Conservation (phyloP, 2,797 vertebrate genomes). For the Megalops cyprinoides region DNA sequence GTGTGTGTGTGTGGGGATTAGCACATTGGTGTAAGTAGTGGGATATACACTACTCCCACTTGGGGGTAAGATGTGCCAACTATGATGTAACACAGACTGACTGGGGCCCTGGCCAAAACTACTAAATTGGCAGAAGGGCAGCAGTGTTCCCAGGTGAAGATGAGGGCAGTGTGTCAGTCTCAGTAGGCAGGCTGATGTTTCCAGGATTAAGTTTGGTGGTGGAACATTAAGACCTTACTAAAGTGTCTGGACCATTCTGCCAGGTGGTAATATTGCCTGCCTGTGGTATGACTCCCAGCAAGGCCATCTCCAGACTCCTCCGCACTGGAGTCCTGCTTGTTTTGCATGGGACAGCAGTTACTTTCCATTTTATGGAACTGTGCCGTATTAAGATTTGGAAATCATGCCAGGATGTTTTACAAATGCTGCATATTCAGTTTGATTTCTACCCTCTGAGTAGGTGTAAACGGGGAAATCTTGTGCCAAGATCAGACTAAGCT, state of each 20-base stretch:
- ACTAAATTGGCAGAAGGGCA: not conserved
- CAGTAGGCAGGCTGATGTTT: not conserved
- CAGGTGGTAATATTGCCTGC: no score
- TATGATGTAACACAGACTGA: not conserved
- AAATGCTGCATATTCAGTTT: not conserved
- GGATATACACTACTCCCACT: no score
- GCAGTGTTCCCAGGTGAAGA: not conserved
- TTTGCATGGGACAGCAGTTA: not conserved
- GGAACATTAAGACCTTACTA: no score
- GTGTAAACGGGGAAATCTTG: constrained; percentile 7
- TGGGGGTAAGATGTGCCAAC: no score
- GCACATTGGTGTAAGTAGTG: no score
- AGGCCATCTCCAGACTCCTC: no score
- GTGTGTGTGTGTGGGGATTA: no score
- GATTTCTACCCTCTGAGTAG: not conserved
- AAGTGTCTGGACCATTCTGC: no score
- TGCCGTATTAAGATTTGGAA: not conserved
- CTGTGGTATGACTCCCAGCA: not conserved
- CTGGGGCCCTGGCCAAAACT: no score
- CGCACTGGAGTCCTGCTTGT: not conserved
- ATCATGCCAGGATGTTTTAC: not conserved
- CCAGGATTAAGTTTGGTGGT: not conserved
- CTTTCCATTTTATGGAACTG: not conserved
- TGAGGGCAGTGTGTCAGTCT: not conserved
- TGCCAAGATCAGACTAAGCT: not conserved